Base-by-base conservation (phyloP, 2,888 invertebrate genomes). In the Proisotoma minuta region DNA sequence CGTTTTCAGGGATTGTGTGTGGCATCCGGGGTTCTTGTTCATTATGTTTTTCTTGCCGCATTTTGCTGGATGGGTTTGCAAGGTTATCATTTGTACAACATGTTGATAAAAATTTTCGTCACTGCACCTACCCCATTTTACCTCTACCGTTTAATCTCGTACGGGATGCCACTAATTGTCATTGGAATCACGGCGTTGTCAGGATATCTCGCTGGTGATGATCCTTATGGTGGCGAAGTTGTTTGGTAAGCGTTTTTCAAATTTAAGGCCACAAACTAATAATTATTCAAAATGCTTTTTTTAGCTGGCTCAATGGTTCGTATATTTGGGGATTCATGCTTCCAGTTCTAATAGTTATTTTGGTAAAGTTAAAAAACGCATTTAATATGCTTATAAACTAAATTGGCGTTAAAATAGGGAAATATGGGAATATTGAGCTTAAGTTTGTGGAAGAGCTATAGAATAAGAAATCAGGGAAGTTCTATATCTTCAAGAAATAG, bases 51-150 rank as follows among this genome's bases (percentile, higher is more conserved):
- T 80, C 81, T 95, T 70, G 89, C 91, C 67, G 89, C 94, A 39
- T 93, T 95, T 77, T 87, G 90, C 63, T 96, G 96, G 95, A 94
- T 95, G 88, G 92, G 93, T 78, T 84, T 95, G 73, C 95, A 95
- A 87, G 72, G 70, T 5, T 48, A 56, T 15, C 56, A 62, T 29
- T 53, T 68, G 43, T 68, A 65, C 62, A 57, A 59, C 48, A 60
- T 65, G 60, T 60, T 68, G 18, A 57, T 68, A 12, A 34, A 61
- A 26, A 65, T 70, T n/a, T 70, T 70, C 28, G 66, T 66, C 40
- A 58, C 65, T 18, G 66, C 53, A 1, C 43, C 34, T 18, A 62
- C 56, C 34, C 59, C 57, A 18, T 60, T 64, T 27, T 54, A 58
- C 28, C 18, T 68, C 22, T 65, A 63, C 50, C 94, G 91, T 89